Conservation (phyloP, 2,113 vertebrate species). For the Antechinus stuartii region DNA sequence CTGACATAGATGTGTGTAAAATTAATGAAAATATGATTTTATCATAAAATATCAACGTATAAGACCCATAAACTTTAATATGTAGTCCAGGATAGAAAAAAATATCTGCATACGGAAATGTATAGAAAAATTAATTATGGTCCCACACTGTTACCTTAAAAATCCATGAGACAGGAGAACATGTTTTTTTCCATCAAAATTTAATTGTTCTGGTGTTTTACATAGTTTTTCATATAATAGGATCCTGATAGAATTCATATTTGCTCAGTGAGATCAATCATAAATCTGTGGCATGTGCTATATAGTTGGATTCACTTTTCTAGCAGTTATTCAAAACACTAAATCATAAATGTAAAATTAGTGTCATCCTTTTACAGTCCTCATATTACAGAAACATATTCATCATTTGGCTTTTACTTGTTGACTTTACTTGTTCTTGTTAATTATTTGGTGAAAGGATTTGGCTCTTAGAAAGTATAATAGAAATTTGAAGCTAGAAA, state of each 20-base stretch:
- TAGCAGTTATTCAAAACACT: slow-evolving; percentile 67
- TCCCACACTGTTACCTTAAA: neutral
- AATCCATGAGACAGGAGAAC: slow-evolving; percentile 37
- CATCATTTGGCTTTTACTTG: slow-evolving; percentile 67
- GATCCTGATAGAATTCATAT: slow-evolving; percentile 48
- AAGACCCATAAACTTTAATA: slow-evolving; percentile 63
- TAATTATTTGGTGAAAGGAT: slow-evolving; percentile 72
- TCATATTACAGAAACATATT: slow-evolving; percentile 64
- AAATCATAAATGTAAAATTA: slow-evolving; percentile 70
- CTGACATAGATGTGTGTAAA: neutral
- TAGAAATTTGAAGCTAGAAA: slow-evolving; percentile 41
- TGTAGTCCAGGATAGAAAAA: neutral
- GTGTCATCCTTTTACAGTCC: slow-evolving; percentile 57
- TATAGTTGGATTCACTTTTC: slow-evolving; percentile 66
- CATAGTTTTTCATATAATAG: slow-evolving; percentile 61
- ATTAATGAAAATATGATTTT: slow-evolving; percentile 60
- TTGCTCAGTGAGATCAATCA: slow-evolving; percentile 67
- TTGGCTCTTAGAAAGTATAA: slow-evolving; percentile 61
- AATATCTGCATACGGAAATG: slow-evolving; percentile 28
- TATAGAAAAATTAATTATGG: slow-evolving; percentile 67
- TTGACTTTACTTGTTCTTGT: slow-evolving; percentile 71
- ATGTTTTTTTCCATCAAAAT: slow-evolving; percentile 67
- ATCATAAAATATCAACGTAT: slow-evolving; percentile 49
- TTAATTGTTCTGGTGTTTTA: slow-evolving; percentile 67
- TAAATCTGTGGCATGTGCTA: slow-evolving; percentile 67